phyloP scores from a whole-genome alignment of 2,113 vertebrate genomes.

The Amphiprion ocellaris region DNA sequence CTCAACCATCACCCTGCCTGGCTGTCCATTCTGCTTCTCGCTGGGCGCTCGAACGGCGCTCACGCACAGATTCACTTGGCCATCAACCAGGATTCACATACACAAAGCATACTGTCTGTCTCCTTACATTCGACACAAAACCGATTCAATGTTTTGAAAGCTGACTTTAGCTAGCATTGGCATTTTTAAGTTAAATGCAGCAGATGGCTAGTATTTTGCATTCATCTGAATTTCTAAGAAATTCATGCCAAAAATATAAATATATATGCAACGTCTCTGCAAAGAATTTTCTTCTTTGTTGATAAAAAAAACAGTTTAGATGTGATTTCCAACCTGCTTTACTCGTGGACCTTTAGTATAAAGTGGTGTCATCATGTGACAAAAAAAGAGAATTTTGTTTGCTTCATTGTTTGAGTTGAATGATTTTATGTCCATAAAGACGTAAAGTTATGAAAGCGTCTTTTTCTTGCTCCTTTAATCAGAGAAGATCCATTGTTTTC shows the following conservation, averaged over 20 bases:
- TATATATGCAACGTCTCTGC: neutral
- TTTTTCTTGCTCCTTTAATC: neutral
- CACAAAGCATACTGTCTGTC: constrained; percentile 51
- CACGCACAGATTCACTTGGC: constrained; percentile 48
- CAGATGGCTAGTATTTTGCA: neutral
- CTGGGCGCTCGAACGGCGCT: constrained; percentile 35
- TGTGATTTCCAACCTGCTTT: neutral
- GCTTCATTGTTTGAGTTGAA: no score
- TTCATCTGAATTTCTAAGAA: no score
- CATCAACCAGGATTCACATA: constrained; percentile 59
- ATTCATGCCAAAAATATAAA: neutral
- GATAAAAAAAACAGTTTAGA: neutral
- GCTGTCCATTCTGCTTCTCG: constrained; percentile 58
- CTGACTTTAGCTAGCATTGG: constrained; percentile 28
- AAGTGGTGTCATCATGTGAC: neutral
- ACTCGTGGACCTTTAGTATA: neutral
- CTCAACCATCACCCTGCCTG: constrained; percentile 71
- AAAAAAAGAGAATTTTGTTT: neutral
- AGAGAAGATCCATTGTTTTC: neutral
- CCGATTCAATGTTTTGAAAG: neutral
- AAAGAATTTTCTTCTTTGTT: neutral
- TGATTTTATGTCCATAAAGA: no score
- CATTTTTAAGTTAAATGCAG: constrained; percentile 4
- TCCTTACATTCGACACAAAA: constrained; percentile 15
- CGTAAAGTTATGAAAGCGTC: neutral